phyloP scores from a whole-genome alignment of 2,113 vertebrate species.

The Copsychus sechellarum region DNA sequence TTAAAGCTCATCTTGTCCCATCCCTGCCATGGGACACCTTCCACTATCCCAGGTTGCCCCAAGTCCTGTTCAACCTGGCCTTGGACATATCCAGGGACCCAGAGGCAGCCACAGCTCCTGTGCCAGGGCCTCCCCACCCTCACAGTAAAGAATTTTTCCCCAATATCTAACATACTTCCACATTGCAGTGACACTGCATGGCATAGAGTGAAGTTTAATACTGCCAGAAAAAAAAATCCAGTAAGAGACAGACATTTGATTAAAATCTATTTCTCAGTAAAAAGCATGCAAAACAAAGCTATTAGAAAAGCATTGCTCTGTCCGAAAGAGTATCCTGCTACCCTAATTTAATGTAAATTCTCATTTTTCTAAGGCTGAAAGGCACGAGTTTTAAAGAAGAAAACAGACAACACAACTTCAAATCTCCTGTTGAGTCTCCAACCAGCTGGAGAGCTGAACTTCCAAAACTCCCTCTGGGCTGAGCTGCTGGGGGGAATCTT shows the following conservation, averaged over 20 bases:
- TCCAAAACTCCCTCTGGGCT: background rate
- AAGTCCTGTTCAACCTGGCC: fast-evolving
- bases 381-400: background rate
- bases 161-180: background rate
- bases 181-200: fast-evolving
- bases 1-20: fast-evolving
- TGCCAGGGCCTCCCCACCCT: background rate
- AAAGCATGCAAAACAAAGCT: background rate
- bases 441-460: background rate
- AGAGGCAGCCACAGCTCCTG: background rate
- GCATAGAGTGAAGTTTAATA: background rate
- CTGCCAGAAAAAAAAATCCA: background rate
- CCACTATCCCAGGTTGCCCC: fast-evolving
- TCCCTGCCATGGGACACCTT: background rate
- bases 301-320: background rate
- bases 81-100: background rate
- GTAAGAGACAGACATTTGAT: background rate
- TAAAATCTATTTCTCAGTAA: background rate
- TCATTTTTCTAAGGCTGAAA: background rate
- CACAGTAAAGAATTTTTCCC: fast-evolving
- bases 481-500: background rate
- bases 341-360: background rate
- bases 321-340: background rate
- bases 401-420: fast-evolving
- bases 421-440: background rate